These are phyloP conservation scores for Florisuga fusca DNA, from an alignment of 2,797 vertebrate species.

Conservation along the genomic window DNA sequence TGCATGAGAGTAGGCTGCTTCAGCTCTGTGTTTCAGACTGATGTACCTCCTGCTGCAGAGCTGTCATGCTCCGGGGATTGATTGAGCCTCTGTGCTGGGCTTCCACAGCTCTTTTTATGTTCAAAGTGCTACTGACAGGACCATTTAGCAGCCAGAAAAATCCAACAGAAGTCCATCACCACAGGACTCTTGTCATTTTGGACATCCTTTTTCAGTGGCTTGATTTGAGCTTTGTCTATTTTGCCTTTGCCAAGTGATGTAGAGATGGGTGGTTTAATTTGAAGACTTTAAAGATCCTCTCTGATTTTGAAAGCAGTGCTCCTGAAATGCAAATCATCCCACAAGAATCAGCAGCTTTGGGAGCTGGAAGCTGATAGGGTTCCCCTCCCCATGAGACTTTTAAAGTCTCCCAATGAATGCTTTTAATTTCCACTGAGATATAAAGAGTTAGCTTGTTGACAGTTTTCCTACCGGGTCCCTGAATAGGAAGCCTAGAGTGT, in stretches of 20 bases:
- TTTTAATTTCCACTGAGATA: constrained; percentile 26
- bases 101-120: constrained; percentile 4
- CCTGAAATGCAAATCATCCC: background rate
- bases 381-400: background rate
- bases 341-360: background rate
- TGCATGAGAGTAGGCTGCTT: background rate
- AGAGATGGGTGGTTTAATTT: background rate
- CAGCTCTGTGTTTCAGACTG: background rate
- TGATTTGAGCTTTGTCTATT: constrained; percentile 5
- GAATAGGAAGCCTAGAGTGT: constrained; percentile 22
- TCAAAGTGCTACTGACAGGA: constrained; percentile 1
- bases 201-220: background rate
- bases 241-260: background rate
- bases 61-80: background rate
- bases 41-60: constrained; percentile 15
- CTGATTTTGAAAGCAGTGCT: background rate
- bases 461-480: background rate
- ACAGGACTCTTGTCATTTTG: constrained; percentile 24
- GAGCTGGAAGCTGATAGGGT: background rate
- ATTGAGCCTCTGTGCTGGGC: background rate
- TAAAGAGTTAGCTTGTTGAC: constrained; percentile 19
- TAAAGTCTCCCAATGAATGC: background rate
- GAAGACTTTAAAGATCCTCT: background rate
- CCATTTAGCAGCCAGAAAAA: background rate
- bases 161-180: constrained; percentile 15